Base-by-base conservation (phyloP, 2,797 vertebrate species). In the Dryobates pubescens region DNA sequence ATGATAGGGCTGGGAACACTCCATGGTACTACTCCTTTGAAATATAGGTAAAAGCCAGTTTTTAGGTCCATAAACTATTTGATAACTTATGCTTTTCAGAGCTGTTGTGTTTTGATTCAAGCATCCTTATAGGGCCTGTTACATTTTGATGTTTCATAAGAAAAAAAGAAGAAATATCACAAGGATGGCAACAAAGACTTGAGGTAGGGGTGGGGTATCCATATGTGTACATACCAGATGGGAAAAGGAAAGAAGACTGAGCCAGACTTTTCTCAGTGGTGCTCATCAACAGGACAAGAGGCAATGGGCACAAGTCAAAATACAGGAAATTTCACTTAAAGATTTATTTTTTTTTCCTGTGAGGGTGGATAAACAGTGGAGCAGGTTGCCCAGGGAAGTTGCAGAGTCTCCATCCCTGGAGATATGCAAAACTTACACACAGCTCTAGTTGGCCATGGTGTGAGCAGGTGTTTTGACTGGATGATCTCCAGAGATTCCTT, bases 371-470 rank as follows among this genome's bases (percentile, higher is more conserved):
- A 86, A 84, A 64, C 13, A 38, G 10, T 6, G 4, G 34, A 59
- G 13, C 18, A 71, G 29, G 7, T 6, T 79, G 53, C n/a, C 30
- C 17, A 56, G 38, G 17, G 36, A 90, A 38, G 18, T 3, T 76
- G 23, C 16, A 65, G 9, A 65, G 9, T 45, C 26, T 75, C 24
- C 7, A 2, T 27, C 4, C 54, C 51, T 74, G 65, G 24, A 64
- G 18, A 43, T 20, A 12, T 0, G 1, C 17, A 63, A 81, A 65
- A 13, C 27, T 9, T 19, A 45, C 18, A 45, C 36, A 56, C 15
- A 23, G 41, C 20, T 19, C 34, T 27, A 88, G 23, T 0, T 0
- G 29, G 22, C 17, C 36, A 7, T 38, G 29, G 24, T 76, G 13
- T 18, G 36, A 82, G 64, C 32, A 63, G 43, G 32, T 24, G 5